Conservation (phyloP, 2,888 invertebrate species). For the Thereva unica region DNA sequence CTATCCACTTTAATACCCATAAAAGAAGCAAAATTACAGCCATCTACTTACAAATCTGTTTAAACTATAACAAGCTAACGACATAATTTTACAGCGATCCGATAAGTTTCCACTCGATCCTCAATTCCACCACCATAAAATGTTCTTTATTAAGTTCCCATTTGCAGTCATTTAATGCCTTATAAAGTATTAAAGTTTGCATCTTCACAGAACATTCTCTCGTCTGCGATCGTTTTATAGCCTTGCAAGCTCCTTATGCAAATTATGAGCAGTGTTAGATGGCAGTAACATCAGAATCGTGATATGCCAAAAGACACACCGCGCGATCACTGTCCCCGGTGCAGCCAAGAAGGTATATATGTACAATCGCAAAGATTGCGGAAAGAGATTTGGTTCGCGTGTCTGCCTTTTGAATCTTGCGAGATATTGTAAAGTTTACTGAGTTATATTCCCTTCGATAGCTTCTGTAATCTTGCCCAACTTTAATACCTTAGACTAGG, state of each 20-base stretch:
- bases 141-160: too few relatives aligned
- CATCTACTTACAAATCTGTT: too few relatives aligned
- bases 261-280: slow-evolving; percentile 13
- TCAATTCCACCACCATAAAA: too few relatives aligned
- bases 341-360: too few relatives aligned
- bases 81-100: too few relatives aligned
- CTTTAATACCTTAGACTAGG: slow-evolving; percentile 2
- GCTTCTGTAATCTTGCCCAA: not conserved
- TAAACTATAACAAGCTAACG: too few relatives aligned
- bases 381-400: slow-evolving; percentile 28
- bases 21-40: too few relatives aligned
- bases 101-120: too few relatives aligned
- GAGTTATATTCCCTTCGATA: not conserved
- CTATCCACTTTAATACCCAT: too few relatives aligned
- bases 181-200: not conserved
- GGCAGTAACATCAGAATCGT: slow-evolving; percentile 15
- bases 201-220: slow-evolving; percentile 7
- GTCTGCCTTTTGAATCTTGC: slow-evolving; percentile 18
- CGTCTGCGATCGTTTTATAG: not conserved
- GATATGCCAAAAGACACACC: slow-evolving; percentile 20
- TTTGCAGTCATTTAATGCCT: too few relatives aligned
- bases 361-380: slow-evolving; percentile 21
- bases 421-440: not conserved
- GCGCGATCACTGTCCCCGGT: slow-evolving; percentile 3
- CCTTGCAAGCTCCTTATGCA: slow-evolving; percentile 16